Conservation (phyloP, 2,888 invertebrate genomes). For the Pollenia griseotomentosa region DNA sequence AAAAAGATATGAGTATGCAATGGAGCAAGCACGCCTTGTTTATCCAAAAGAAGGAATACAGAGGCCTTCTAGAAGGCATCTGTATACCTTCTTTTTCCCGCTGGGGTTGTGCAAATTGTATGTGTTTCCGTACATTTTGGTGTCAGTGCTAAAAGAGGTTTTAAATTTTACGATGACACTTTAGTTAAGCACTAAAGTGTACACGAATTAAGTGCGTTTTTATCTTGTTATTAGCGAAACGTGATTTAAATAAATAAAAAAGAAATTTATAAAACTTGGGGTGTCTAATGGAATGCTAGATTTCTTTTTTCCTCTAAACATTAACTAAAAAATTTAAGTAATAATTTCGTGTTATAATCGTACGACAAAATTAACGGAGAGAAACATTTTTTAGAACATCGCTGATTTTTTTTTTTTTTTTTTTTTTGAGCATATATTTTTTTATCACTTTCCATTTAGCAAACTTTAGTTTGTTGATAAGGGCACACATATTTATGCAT, state of each 20-base stretch:
- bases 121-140: constrained; percentile 12
- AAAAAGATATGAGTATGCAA: too few relatives aligned
- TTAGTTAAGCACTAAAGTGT: constrained; percentile 70
- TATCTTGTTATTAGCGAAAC: constrained; percentile 72
- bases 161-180: constrained; percentile 69
- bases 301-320: neutral
- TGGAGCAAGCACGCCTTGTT: too few relatives aligned
- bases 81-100: too few relatives aligned
- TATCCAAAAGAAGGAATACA: too few relatives aligned
- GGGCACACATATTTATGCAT: too few relatives aligned
- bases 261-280: neutral
- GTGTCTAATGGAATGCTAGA: neutral
- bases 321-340: neutral
- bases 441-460: too few relatives aligned
- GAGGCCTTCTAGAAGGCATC: too few relatives aligned
- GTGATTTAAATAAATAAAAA: constrained; percentile 64
- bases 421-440: too few relatives aligned
- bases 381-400: too few relatives aligned
- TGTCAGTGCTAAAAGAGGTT: constrained; percentile 57
- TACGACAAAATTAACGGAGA: neutral
- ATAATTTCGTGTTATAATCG: constrained; percentile 10
- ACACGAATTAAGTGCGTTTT: constrained; percentile 71
- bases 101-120: too few relatives aligned
- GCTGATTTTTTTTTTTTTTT: too few relatives aligned
- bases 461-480: too few relatives aligned